Base-by-base conservation (phyloP, 2,113 vertebrate species). In the Machaerirhynchus nigripectus region DNA sequence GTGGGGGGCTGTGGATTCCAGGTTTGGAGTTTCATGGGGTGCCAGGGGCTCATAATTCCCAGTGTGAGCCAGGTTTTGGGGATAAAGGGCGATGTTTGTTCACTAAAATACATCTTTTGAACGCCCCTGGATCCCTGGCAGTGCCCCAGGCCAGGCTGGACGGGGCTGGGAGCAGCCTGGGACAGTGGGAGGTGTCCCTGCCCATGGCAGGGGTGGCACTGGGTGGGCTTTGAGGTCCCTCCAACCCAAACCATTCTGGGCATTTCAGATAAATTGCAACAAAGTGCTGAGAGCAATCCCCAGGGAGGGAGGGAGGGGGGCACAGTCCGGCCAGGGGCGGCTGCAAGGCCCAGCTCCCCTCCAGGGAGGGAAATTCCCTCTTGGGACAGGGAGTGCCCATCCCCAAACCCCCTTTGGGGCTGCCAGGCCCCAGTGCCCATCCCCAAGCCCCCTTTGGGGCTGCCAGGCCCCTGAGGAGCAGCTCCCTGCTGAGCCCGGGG, bases 351-450 rank as follows among this genome's bases (percentile, higher is more conserved):
- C 46, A 28, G 13, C 10, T 61, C 53, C n/a, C 21, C 15, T 42
- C 33, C 39, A 39, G 39, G 39, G 39, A 39, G 16, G 6, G 18
- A 42, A 33, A 22, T 16, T 23, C 42, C 37, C 5, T 17, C 35
- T 16, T 1, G 9, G 87, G 42, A 52, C 23, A 4, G 50, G n/a
- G 15, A 42, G 42, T 42, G 42, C 42, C 42, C 39, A 11, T 8
- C 39, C 39, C 39, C 39, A 39, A 39, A 39, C 39, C 39, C 39
- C 39, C n/a, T n/a, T n/a, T n/a, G n/a, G n/a, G n/a, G n/a, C n/a
- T n/a, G n/a, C n/a, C n/a, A n/a, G n/a, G n/a, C n/a, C n/a, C n/a
- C 71, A 27, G 4, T 0, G 4, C 22, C 4, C 4, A 26, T 7
- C 83, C 73, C 59, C 42, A 49, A 55, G 42, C 4, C 23, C 30